Base-by-base conservation (phyloP, 2,113 vertebrate genomes). In the Oostethus manadensis region DNA sequence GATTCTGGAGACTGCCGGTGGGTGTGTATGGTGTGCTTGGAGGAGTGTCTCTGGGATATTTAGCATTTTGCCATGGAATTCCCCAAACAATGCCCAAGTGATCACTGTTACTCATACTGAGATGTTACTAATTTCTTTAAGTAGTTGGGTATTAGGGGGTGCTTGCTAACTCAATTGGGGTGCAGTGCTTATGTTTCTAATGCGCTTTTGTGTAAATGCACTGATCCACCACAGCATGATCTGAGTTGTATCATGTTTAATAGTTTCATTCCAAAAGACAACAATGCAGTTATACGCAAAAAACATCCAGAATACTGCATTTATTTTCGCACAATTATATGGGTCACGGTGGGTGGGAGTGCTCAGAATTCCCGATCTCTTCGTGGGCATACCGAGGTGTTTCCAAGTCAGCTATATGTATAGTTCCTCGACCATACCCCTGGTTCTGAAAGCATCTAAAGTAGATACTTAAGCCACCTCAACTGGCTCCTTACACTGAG, bases 11-110 rank as follows among this genome's bases (percentile, higher is more conserved):
- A 60, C 46, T 64, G 69, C 40, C 35, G 56, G 66, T 47, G 56
- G 49, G 61, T 50, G 58, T 56, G 26, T 47, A 23, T 59, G 51
- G 16, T 47, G 16, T 15, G 17, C 10, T 26, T 6, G 56, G 17
- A 29, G 55, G 42, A 54, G 58, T 48, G 42, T 46, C 21, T 60
- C 46, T 48, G 40, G 60, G 44, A 58, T 51, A 59, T 64, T 60
- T 55, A 67, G 54, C 60, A 65, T 68, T 72, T 68, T 65, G 57
- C 47, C 0, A 26, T 55, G 79, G 77, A 86, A 84, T 89, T 88
- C 84, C 87, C 88, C 64, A 83, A 84, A 78, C 70, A 71, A 79
- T 62, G 64, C 67, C 71, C 77, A 79, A 4, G 38, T 42, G 11
- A 85, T 84, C 82, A 83, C 58, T 51, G 10, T 11, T 38, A 81